Evolutionary conservation across 2,888 invertebrate genomes (phyloP).

Genomic region (Eucera pruinosa): DNA sequence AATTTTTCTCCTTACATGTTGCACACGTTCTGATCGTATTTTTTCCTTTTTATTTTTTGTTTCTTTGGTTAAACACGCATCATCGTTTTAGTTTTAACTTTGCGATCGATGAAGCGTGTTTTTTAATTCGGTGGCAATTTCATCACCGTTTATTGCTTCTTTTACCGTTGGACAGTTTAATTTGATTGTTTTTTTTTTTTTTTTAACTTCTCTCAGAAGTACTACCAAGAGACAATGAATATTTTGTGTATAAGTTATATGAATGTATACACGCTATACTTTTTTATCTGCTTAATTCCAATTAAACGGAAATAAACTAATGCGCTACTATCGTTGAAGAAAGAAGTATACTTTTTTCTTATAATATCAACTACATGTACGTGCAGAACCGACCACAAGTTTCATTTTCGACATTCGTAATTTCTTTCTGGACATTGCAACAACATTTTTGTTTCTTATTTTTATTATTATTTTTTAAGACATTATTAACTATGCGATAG

Average conservation of each 20-base stretch:
- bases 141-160: conserved; percentile 4
- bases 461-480: neutral
- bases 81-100: conserved; percentile 40
- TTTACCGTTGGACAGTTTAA: conserved; percentile 3
- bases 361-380: conserved; percentile 56
- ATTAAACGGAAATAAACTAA: conserved; percentile 67
- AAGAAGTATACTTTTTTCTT: conserved; percentile 52
- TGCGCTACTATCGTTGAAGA: conserved; percentile 65
- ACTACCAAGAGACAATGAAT: conserved; percentile 14
- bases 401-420: conserved; percentile 53
- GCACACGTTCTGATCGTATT: conserved; percentile 10
- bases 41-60: too few species aligned
- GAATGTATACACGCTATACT: conserved; percentile 37
- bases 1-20: conserved; percentile 19
- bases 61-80: conserved; percentile 33
- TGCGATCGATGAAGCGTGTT: conserved; percentile 39
- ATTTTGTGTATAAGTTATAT: conserved; percentile 23
- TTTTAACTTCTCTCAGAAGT: conserved; percentile 15
- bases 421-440: neutral
- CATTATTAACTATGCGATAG: neutral
- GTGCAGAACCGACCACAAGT: conserved; percentile 72
- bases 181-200: conserved; percentile 28
- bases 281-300: conserved; percentile 16
- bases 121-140: conserved; percentile 5
- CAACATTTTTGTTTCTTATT: too few species aligned